A percentile compares a stretch with the other conserved stretches of the same genome.
These are phyloP conservation scores for Brevipalpus yothersi DNA, from an alignment of 1,140 invertebrate genomes.

Conservation along the genomic window DNA sequence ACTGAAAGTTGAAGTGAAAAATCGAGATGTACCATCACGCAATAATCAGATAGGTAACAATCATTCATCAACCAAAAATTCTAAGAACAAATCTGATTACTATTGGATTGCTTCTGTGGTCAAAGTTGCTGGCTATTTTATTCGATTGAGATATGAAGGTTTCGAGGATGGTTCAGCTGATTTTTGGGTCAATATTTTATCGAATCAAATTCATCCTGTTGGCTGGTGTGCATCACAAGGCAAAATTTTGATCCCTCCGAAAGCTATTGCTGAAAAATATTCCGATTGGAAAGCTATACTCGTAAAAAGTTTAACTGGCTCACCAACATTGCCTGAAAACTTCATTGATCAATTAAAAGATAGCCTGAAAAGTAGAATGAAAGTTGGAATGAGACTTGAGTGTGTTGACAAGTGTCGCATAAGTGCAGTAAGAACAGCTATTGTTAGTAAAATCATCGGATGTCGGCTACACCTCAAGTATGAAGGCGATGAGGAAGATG, in stretches of 20 bases:
- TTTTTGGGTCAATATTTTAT: conserved; percentile 86
- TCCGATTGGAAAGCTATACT: conserved; percentile 87
- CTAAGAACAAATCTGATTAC: conserved; percentile 27
- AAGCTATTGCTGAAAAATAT: conserved; percentile 55
- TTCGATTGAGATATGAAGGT: conserved; percentile 74
- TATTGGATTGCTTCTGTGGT: conserved; percentile 88
- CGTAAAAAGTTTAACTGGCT: conserved; percentile 66
- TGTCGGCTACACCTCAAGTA: conserved; percentile 72
- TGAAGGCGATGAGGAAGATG: conserved; percentile 49
- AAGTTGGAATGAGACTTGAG: conserved; percentile 32
- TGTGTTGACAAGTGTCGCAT: conserved; percentile 87
- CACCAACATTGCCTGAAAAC: conserved; percentile 66
- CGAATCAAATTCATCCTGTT: conserved; percentile 63
- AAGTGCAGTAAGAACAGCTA: conserved; percentile 65
- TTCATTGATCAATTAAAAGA: conserved; percentile 33
- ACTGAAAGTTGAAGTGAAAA: conserved; percentile 87
- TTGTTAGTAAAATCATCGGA: conserved; percentile 64
- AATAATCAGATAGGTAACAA: too few species aligned
- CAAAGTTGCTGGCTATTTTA: conserved; percentile 65
- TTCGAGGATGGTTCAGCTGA: conserved; percentile 59
- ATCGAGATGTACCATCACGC: conserved; percentile 32
- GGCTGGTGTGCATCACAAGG: conserved; percentile 89
- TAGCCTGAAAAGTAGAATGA: conserved; percentile 1
- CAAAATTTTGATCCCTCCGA: conserved; percentile 76
- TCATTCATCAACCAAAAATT: background rate